phyloP scores from a whole-genome alignment of 1,140 invertebrate genomes.

The Drosophila funebris region DNA sequence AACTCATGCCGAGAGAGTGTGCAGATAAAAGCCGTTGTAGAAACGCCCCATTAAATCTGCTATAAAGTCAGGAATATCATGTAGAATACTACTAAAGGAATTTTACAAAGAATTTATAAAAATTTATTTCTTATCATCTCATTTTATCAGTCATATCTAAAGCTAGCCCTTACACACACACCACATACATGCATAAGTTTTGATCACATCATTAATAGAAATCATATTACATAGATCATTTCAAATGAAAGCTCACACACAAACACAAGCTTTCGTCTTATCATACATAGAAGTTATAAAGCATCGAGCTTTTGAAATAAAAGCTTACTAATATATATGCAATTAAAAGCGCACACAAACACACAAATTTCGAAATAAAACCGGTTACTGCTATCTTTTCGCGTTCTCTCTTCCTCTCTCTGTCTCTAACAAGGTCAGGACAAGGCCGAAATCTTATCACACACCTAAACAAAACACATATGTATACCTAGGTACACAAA shows the following conservation, averaged over 20 bases:
- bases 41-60: slow-evolving; percentile 30
- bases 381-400: not conserved
- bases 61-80: not conserved
- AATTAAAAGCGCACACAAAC: not conserved
- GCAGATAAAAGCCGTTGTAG: not conserved
- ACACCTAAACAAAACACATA: not conserved
- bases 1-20: not conserved
- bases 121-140: not conserved
- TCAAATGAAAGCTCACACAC: not conserved
- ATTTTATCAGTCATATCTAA: not conserved
- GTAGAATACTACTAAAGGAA: too few species aligned
- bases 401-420: not conserved
- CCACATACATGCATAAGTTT: too few species aligned
- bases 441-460: slow-evolving; percentile 41
- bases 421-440: slow-evolving; percentile 13
- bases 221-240: not conserved
- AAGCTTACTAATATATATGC: not conserved
- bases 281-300: not conserved
- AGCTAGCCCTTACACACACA: not conserved
- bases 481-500: not conserved
- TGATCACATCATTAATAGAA: not conserved
- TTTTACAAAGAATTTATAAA: too few species aligned
- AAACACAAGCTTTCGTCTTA: not conserved
- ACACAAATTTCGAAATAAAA: not conserved
- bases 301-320: not conserved